Percentiles rank a stretch among this genome's conserved stretches.
phyloP scores from a whole-genome alignment of 2,113 vertebrate genomes.

The Atractosteus spatula region DNA sequence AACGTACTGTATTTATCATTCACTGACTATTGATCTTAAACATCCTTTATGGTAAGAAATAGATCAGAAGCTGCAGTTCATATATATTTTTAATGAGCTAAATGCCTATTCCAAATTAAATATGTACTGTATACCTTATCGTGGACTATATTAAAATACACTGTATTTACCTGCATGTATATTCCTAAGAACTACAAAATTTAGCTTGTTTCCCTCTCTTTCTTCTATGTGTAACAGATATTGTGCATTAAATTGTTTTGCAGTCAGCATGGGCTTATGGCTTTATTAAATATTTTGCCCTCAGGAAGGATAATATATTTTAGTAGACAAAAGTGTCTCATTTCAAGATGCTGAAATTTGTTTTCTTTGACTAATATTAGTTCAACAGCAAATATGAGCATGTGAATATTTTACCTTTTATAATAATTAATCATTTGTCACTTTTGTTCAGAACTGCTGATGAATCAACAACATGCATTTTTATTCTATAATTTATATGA shows the following conservation, averaged over 20 bases:
- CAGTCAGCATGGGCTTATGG: constrained; percentile 66
- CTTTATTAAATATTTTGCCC: constrained; percentile 69
- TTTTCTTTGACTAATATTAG: constrained; percentile 78
- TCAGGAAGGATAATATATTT: constrained; percentile 72
- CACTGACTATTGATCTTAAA: no score
- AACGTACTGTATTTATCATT: no score
- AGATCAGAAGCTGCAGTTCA: no score
- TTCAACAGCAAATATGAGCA: constrained; percentile 66
- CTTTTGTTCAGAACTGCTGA: constrained; percentile 42
- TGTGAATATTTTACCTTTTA: constrained; percentile 71
- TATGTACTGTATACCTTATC: no score
- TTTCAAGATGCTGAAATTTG: constrained; percentile 75
- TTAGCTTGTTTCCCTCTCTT: constrained; percentile 53
- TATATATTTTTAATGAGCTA: no score
- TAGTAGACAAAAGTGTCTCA: constrained; percentile 67
- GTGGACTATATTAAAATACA: no score
- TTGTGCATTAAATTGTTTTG: constrained; percentile 70
- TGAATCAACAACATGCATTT: constrained; percentile 45
- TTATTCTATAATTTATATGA: neutral
- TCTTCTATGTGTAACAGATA: constrained; percentile 69
- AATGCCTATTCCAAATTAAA: no score
- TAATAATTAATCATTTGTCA: constrained; percentile 77
- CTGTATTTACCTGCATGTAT: no score
- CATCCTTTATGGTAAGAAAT: no score
- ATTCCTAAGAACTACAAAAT: constrained; percentile 4